Evolutionary conservation across 2,888 invertebrate species (phyloP).

Genomic region (Serrognathus titanus): DNA sequence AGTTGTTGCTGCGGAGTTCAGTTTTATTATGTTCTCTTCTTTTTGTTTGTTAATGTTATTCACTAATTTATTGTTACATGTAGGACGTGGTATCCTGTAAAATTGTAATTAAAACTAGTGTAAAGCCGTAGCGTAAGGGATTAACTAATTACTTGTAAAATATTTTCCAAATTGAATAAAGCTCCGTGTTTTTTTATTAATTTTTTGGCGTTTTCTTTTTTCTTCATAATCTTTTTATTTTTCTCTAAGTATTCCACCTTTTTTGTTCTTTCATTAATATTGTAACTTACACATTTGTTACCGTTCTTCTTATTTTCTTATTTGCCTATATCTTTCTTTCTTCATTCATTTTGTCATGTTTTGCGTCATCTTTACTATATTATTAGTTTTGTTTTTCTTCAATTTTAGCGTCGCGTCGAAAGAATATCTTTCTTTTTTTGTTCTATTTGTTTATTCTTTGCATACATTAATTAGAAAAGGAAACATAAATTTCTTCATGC

Average conservation of each 20-base stretch:
- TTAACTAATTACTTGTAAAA: constrained; percentile 13
- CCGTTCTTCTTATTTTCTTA: too few relatives aligned
- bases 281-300: too few relatives aligned
- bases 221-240: background rate
- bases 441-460: too few relatives aligned
- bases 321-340: too few relatives aligned
- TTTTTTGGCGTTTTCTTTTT: background rate
- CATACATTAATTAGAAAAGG: too few relatives aligned
- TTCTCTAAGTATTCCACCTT: background rate
- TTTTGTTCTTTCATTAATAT: too few relatives aligned
- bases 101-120: constrained; percentile 2
- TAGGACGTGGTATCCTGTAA: background rate
- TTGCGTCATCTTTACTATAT: too few relatives aligned
- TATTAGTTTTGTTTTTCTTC: too few relatives aligned
- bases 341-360: too few relatives aligned
- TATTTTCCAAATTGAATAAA: constrained; percentile 17
- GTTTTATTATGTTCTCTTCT: background rate
- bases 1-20: background rate
- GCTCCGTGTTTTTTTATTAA: constrained; percentile 1
- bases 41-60: constrained; percentile 3
- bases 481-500: too few relatives aligned
- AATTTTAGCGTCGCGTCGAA: too few relatives aligned
- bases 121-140: constrained; percentile 8
- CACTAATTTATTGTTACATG: constrained; percentile 1
- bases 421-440: too few relatives aligned